A percentile compares a stretch with the other conserved stretches of the same genome.
Evolutionary conservation across 2,113 vertebrate genomes (phyloP).

Genomic region (Amblyopsis rosae): DNA sequence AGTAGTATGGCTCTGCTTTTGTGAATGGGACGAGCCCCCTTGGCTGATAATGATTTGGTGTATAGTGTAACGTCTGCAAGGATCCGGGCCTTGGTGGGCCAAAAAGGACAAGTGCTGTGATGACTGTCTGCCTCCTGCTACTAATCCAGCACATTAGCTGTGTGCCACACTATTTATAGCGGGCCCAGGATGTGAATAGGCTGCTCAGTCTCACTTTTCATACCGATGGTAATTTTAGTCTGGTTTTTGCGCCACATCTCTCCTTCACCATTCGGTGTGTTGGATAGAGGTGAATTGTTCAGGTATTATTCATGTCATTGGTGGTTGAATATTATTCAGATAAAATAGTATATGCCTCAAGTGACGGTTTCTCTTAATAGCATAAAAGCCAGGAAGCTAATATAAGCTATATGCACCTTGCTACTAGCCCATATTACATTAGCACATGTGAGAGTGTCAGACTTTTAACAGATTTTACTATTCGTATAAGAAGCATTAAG

Average conservation of each 20-base stretch:
- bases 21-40: constrained; percentile 63
- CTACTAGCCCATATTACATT: neutral
- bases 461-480: constrained; percentile 13
- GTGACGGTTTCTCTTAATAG: neutral
- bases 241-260: constrained; percentile 52
- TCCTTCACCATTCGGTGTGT: constrained; percentile 46
- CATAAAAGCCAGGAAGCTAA: neutral
- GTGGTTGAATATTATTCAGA: neutral
- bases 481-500: constrained; percentile 21
- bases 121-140: constrained; percentile 77
- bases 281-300: constrained; percentile 1
- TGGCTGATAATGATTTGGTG: constrained; percentile 71
- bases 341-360: neutral
- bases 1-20: constrained; percentile 53
- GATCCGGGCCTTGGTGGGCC: constrained; percentile 55
- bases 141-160: constrained; percentile 77
- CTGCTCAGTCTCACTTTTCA: constrained; percentile 79
- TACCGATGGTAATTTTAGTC: constrained; percentile 74
- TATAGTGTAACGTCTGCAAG: constrained; percentile 75
- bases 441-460: neutral
- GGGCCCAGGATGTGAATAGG: constrained; percentile 77
- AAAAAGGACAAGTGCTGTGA: constrained; percentile 63
- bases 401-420: neutral
- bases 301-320: neutral
- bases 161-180: constrained; percentile 73